Evolutionary conservation across 2,888 invertebrate species (phyloP), one percentile per base, ranked within the genome.

Genomic region (Chymomyza caudatula): DNA sequence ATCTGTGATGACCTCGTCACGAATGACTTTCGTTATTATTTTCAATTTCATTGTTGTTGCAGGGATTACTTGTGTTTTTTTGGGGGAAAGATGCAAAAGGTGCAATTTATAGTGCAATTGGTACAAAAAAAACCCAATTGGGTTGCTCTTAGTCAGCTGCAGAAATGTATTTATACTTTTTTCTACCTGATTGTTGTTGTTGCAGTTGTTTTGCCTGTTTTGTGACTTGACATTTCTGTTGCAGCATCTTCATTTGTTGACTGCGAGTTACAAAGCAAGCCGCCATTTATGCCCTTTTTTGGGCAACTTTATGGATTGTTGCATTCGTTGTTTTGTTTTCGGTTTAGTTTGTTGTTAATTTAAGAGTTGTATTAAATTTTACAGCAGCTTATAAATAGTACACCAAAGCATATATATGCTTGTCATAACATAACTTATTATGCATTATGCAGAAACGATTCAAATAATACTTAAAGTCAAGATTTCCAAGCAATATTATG

Each of bases 1-100:
- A 86, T 86, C 86, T 60, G 63, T 76, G 87, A 84, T 87, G 88
- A 87, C 87, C 88, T 88, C 87, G 87, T 84, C 88, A 87, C 87
- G 88, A 85, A 79, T 83, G 78, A 85, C 87, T 87, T 88, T 87
- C 85, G 74, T 73, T 79, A 85, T 85, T 76, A 80, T 78, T 83
- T 78, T 77, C 69, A 66, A 74, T 79, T 82, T 74, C 67, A 65
- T 78, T 85, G 59, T 59, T 47, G 47, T 52, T 37, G 13, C n/a
- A n/a, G 42, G 23, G 63, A 60, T 63, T 51, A 52, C 43, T 20
- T 57, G 60, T 59, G 3, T 52, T 55, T 56, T 19, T 60, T 6
- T 15, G 8, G 3, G 25, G 11, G 25, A 17, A 19, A 22, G 25
- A 53, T 53, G 25, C 53, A 20, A 53, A 22, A 25, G 25, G 23